Base-by-base conservation (phyloP, 2,797 vertebrate genomes). In the Todus mexicanus region DNA sequence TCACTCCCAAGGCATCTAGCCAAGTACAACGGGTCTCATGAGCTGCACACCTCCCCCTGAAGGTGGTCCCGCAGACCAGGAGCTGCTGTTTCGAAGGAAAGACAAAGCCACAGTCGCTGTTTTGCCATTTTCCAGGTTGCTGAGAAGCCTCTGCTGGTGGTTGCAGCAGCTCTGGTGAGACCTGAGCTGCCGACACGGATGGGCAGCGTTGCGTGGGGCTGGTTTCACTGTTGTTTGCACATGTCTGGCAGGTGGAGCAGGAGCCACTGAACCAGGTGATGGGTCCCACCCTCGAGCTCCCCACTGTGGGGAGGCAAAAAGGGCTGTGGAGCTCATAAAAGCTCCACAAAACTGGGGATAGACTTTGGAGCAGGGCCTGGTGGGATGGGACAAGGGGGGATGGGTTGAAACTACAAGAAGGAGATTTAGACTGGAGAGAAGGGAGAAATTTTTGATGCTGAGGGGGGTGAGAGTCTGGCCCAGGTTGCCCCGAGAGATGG, bases 161-260 rank as follows among this genome's bases (percentile, higher is more conserved):
- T 47, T 87, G 91, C 88, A 65, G 72, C 45, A 72, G 87, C 90
- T 42, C 79, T 6, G 81, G 50, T 70, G 92, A 73, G 86, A 84
- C 51, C 86, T 76, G 85, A 94, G 93, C 92, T 57, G 73, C 43
- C 11, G 90, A 92, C 97, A 97, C 38, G 88, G 26, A 97, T 95
- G 97, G 93, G 91, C 94, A 95, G 94, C 7, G 5, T 86, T 15
- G 92, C 45, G 3, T 88, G 48, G 77, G 80, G 89, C 78, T 75
- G 80, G 69, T 80, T 91, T 83, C 91, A 83, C 87, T 91, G 91
- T 66, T 23, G 33, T 53, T 65, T 94, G 94, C 93, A 96, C 92
- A 93, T 15, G 96, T 95, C 97, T 97, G 90, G 93, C 98, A 98
- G 97, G 77, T 98, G 97, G 96, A 80, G 76, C 84, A 68, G 60